phyloP scores from a whole-genome alignment of 1,140 invertebrate species.

The Cardiocondyla obscurior region DNA sequence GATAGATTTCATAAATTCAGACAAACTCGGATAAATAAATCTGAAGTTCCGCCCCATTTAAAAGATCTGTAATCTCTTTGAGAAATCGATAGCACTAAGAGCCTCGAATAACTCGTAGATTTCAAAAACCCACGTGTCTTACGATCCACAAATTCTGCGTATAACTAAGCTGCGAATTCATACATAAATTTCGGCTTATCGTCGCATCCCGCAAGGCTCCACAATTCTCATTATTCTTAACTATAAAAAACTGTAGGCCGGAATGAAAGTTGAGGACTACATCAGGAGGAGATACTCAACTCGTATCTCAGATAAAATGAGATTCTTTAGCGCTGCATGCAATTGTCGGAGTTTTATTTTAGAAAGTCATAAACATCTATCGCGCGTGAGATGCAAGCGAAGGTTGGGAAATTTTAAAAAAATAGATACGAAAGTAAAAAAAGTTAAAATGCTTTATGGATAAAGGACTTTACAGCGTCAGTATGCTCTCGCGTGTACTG shows the following conservation, averaged over 20 bases:
- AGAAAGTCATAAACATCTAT: conserved; percentile 42
- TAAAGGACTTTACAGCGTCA: conserved; percentile 30
- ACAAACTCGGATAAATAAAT: background rate
- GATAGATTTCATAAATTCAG: conserved; percentile 1
- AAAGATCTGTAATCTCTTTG: background rate
- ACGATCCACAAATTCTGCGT: background rate
- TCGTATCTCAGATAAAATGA: conserved; percentile 47
- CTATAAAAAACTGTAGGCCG: background rate
- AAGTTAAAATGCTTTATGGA: conserved; percentile 44
- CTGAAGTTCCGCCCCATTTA: background rate
- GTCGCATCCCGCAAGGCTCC: background rate
- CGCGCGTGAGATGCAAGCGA: conserved; percentile 8
- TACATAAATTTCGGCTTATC: background rate
- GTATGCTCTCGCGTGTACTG: conserved; percentile 53
- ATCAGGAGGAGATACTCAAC: too few species aligned
- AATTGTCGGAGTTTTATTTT: conserved; percentile 52
- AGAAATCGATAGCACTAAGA: background rate
- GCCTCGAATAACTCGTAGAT: background rate
- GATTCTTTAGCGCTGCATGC: conserved; percentile 30
- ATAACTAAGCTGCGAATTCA: background rate
- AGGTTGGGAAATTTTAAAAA: conserved; percentile 7
- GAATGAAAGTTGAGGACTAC: background rate
- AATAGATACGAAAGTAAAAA: conserved; percentile 12
- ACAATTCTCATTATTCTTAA: background rate
- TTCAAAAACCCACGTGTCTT: background rate